Evolutionary conservation across 2,797 vertebrate genomes (phyloP).

Genomic region (Emydoidea blandingii): DNA sequence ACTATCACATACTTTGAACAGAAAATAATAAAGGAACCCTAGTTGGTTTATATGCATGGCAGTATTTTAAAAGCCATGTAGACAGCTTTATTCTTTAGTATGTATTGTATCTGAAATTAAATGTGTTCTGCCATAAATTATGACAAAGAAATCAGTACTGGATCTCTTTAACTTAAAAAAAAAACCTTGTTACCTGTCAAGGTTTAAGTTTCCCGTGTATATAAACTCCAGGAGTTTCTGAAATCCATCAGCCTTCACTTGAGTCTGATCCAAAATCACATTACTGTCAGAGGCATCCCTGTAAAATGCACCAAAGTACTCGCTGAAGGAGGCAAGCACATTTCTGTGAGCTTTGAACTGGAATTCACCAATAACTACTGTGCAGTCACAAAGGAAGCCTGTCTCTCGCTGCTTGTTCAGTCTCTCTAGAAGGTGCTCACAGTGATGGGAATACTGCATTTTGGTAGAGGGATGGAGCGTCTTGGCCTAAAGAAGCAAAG

Average conservation of each 20-base stretch:
- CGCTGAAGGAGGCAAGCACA: slow-evolving; percentile 95
- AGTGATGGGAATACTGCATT: slow-evolving; percentile 87
- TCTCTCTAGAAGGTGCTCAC: slow-evolving; percentile 91
- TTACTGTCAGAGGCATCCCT: slow-evolving; percentile 83
- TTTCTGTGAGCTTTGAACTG: slow-evolving; percentile 95
- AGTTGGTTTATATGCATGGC: fast-evolving
- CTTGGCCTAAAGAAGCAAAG: slow-evolving; percentile 57
- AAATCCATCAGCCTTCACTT: slow-evolving; percentile 91
- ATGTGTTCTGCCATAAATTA: background rate
- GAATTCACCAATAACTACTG: slow-evolving; percentile 91
- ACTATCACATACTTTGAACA: background rate
- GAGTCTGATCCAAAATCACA: slow-evolving; percentile 91
- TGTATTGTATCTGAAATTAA: background rate
- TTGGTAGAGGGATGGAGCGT: slow-evolving; percentile 39
- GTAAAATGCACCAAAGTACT: slow-evolving; percentile 92
- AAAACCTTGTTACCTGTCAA: slow-evolving; percentile 86
- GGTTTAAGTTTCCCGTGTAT: slow-evolving; percentile 93
- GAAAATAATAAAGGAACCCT: background rate
- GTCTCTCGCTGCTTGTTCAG: slow-evolving; percentile 92
- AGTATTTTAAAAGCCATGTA: background rate
- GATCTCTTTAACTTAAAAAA: background rate
- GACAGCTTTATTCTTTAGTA: background rate
- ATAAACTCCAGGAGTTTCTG: slow-evolving; percentile 95
- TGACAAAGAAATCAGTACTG: background rate
- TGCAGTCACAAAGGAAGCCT: slow-evolving; percentile 95